Percentiles rank a stretch among this genome's conserved stretches.
phyloP scores from a whole-genome alignment of 2,888 invertebrate genomes.

The Gastrophysa polygoni region DNA sequence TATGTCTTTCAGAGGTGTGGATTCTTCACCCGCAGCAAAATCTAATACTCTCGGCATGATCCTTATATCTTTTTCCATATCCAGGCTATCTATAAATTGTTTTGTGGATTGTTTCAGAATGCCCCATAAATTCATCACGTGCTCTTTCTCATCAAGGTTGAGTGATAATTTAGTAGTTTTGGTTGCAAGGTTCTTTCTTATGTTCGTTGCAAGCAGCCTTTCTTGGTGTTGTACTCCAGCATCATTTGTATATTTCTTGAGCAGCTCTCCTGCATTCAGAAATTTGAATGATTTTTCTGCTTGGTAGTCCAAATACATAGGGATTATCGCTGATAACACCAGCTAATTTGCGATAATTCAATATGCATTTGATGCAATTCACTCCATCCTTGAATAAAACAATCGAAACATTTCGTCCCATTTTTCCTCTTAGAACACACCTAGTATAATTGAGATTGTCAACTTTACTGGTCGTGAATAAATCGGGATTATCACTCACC shows the following conservation, averaged over 20 bases:
- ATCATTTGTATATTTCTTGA: conserved; percentile 1
- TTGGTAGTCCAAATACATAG: conserved; percentile 13
- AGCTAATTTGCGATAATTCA: neutral
- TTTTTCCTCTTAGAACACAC: conserved; percentile 13
- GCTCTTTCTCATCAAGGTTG: conserved; percentile 2
- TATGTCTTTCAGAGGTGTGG: neutral
- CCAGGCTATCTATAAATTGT: neutral
- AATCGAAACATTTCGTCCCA: conserved; percentile 11
- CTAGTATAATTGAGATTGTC: neutral
- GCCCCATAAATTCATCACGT: conserved; percentile 11
- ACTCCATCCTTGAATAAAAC: conserved; percentile 4
- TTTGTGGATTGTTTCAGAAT: neutral
- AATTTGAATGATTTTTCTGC: conserved; percentile 14
- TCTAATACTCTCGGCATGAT: conserved; percentile 15
- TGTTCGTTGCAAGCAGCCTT: conserved; percentile 9
- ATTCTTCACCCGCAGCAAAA: conserved; percentile 1
- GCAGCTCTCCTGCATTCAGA: conserved; percentile 5
- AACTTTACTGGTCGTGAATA: neutral
- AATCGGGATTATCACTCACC: neutral
- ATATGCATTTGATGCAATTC: neutral
- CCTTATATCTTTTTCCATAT: conserved; percentile 8
- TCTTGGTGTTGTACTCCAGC: neutral
- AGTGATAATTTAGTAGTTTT: conserved; percentile 1
- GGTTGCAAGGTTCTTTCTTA: conserved; percentile 10
- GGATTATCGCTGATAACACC: conserved; percentile 4